Evolutionary conservation across 2,888 invertebrate species (phyloP).

Genomic region (Melipona bicolor): DNA sequence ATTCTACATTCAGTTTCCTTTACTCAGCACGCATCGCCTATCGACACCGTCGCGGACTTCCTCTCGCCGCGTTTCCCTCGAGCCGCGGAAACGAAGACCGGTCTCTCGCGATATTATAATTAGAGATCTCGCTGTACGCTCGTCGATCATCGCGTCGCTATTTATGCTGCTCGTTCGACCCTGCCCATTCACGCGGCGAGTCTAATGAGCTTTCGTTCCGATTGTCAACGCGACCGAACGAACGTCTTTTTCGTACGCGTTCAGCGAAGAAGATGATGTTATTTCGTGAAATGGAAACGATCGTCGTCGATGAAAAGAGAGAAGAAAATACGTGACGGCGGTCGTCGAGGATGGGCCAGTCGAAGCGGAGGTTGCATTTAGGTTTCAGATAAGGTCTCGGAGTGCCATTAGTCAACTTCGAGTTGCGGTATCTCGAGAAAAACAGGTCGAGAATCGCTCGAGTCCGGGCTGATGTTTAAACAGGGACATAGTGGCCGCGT

Average conservation of each 20-base stretch:
- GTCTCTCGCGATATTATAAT: constrained; percentile 37
- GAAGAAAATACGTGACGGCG: background rate
- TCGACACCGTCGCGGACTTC: background rate
- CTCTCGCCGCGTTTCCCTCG: background rate
- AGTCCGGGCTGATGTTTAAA: constrained; percentile 11
- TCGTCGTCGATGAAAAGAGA: background rate
- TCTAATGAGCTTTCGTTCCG: constrained; percentile 1
- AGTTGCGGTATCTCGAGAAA: constrained; percentile 21
- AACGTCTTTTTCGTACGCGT: background rate
- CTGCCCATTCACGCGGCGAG: background rate
- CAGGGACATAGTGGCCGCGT: background rate
- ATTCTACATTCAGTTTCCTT: background rate
- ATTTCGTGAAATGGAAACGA: background rate
- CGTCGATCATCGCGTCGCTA: constrained; percentile 8
- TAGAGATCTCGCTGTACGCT: constrained; percentile 29
- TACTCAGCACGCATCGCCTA: background rate
- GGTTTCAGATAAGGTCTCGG: constrained; percentile 32
- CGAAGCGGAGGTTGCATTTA: constrained; percentile 21
- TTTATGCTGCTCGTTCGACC: background rate
- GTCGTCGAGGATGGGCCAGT: background rate
- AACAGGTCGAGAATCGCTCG: constrained; percentile 29
- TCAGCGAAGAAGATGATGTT: background rate
- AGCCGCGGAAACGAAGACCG: constrained; percentile 6
- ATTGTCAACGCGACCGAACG: background rate
- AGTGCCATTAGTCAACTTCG: constrained; percentile 38